Base-by-base conservation (phyloP, 1,140 invertebrate species). In the Polyergus mexicanus region DNA sequence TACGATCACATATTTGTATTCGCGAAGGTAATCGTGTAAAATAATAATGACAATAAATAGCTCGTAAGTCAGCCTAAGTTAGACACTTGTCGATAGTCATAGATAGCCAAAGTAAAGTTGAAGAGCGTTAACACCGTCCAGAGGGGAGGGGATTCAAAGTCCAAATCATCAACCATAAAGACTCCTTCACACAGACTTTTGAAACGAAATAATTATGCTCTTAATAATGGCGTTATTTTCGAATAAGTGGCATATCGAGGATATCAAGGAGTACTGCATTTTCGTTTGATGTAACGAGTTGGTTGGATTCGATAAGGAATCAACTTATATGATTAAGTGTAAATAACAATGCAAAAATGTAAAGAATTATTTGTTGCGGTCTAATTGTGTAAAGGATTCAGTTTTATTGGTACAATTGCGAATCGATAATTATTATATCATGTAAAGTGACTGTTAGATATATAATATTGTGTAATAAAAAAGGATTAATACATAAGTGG, bases 21-120 rank as follows among this genome's bases (percentile, higher is more conserved):
- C 87, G 90, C 91, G 91, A 92, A 87, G 89, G 90, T 92, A 92
- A 93, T 92, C 90, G 90, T 93, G 92, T 93, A 93, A 93, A 91
- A 92, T 92, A 93, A 91, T 92, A 92, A 91, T 88, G 91, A 93
- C 92, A 92, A 92, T 93, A 93, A 93, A 92, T 93, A 93, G 91
- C 69, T 89, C 63, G 77, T 93, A 93, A 93, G 92, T 85, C 88
- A 90, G 89, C 91, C 85, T 92, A 92, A 92, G 89, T 84, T 92
- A 92, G 90, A 89, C 87, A 90, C 87, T 77, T 91, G 90, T 91
- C 90, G 84, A 91, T 91, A 91, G 90, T 85, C 63, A 85, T 91
- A 90, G 89, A 88, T 89, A 91, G 87, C 85, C 84, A 90, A 92
- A 89, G 77, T 88, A 66, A 66, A 41, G 47, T n/a, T 77, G 75